Conservation (phyloP, 2,113 vertebrate species). For the Tragelaphus imberbis region DNA sequence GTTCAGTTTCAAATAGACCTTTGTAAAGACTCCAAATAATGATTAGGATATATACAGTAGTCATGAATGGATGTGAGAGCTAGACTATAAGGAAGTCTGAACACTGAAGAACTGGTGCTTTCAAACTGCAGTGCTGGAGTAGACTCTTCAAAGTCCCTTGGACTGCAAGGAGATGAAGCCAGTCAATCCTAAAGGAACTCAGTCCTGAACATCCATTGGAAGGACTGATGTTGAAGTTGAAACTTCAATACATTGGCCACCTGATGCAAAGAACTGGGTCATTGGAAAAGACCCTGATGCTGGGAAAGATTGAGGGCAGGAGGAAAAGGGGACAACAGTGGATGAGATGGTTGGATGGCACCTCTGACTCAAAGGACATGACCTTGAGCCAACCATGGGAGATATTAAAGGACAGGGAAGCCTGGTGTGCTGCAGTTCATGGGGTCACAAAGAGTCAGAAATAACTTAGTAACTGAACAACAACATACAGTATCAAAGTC, state of each 20-base stretch:
- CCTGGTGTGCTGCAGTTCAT: neutral
- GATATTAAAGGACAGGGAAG: neutral
- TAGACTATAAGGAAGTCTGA: neutral
- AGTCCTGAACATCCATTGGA: neutral
- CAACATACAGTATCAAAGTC: neutral
- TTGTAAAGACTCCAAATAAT: neutral
- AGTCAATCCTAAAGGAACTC: neutral
- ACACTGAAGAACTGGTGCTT: neutral
- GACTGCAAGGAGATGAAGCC: neutral
- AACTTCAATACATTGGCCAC: neutral
- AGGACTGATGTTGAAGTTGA: neutral
- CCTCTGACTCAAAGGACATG: neutral
- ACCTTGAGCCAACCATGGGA: neutral
- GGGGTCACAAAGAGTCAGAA: neutral
- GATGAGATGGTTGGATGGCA: neutral
- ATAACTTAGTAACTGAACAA: neutral
- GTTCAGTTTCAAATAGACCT: neutral
- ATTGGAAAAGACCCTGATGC: neutral
- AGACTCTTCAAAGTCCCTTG: neutral
- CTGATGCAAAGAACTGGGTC: neutral
- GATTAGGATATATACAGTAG: neutral
- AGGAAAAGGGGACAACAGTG: neutral
- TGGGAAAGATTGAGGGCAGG: neutral
- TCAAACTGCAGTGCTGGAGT: neutral
- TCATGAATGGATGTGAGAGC: neutral